A percentile compares a stretch with the other conserved stretches of the same genome.
Conservation (phyloP, 2,797 vertebrate genomes). For the Cygnus olor region DNA sequence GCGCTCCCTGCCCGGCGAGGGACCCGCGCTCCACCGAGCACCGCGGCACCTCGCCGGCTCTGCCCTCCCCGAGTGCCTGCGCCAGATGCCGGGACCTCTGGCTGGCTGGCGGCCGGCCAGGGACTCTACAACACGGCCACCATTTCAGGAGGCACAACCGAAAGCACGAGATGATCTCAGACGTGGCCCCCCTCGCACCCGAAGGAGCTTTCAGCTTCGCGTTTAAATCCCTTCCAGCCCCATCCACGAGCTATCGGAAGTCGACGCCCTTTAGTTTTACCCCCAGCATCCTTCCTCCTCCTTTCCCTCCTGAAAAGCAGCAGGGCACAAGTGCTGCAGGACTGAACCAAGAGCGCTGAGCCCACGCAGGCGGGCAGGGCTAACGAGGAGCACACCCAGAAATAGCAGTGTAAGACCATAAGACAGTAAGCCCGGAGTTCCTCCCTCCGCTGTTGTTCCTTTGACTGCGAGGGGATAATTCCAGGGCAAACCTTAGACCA, state of each 20-base stretch:
- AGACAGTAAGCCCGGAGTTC: not conserved
- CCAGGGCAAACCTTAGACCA: not conserved
- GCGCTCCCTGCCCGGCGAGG: not conserved
- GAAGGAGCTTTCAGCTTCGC: fast-evolving
- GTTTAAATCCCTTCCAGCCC: not conserved
- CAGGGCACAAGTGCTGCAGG: fast-evolving
- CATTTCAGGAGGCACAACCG: not conserved
- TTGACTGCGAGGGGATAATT: not conserved
- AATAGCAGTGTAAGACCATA: not conserved
- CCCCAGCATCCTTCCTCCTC: not conserved
- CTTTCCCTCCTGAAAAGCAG: not conserved
- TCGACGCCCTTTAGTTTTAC: not conserved
- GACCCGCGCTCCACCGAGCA: not conserved
- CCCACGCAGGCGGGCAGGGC: fast-evolving
- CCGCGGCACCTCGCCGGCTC: not conserved
- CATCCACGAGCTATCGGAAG: fast-evolving
- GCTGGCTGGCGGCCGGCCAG: not conserved
- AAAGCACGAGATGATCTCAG: fast-evolving
- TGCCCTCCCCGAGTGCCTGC: not conserved
- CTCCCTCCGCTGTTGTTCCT: not conserved
- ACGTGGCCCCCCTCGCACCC: fast-evolving
- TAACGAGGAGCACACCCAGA: not conserved
- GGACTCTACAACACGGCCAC: not conserved
- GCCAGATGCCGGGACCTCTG: fast-evolving
- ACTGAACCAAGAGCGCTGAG: not conserved